Base-by-base conservation (phyloP, 2,888 invertebrate genomes). In the Cheilosia variabilis region DNA sequence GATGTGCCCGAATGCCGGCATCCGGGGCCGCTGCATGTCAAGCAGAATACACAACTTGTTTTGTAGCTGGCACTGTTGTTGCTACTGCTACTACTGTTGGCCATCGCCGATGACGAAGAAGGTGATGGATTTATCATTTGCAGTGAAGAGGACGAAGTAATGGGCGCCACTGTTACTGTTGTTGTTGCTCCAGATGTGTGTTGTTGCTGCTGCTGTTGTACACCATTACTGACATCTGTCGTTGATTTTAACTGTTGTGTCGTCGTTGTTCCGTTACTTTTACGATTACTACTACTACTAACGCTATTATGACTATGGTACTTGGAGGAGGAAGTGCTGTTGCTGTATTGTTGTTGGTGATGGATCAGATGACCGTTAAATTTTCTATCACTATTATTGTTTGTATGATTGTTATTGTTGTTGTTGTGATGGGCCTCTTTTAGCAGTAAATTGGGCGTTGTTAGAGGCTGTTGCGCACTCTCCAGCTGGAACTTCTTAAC, bases 401-500 rank as follows among this genome's bases (percentile, higher is more conserved):
- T 80, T 24, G 68, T 77, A 58, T 47, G 65, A 58, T 75, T 81
- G 72, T 17, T 80, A 84, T 87, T 88, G 87, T 82, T 75, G 37
- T 79, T 79, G 24, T 88, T 87, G 69, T 75, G 80, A 80, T 87
- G 81, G 71, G 81, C 73, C 47, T 87, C 81, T 75, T 87, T 88
- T 50, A 86, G 19, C 22, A 82, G 68, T 68, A 76, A 55, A 65
- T 52, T 83, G 50, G 81, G 73, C 52, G 87, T 47, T 65, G 72
- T 45, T 60, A 50, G 62, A 27, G 83, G 60, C 37, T 88, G 73
- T 58, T 87, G 75, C 80, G 68, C 81, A 82, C 87, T 89, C 86
- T 92, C 91, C 73, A 92, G 87, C 87, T 92, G 92, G 87, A 92
- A 92, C 88, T 92, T 92, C 87, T 92, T 92, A 7, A 92, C 92